Evolutionary conservation across 2,797 vertebrate species (phyloP).

Genomic region (Alca torda): DNA sequence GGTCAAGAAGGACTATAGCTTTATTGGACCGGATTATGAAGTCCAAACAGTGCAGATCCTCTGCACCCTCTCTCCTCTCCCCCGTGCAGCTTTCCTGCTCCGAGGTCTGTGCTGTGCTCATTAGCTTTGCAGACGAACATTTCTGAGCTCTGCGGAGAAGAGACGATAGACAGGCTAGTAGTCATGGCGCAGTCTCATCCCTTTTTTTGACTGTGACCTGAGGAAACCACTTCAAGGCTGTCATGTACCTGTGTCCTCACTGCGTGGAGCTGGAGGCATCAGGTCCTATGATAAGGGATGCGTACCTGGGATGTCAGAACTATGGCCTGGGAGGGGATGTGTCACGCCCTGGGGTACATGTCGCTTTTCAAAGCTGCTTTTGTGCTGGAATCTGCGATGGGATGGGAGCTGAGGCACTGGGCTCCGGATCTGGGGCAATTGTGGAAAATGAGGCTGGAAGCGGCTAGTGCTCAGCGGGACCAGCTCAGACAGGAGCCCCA

Average conservation of each 20-base stretch:
- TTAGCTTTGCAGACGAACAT: not conserved
- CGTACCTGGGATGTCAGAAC: not conserved
- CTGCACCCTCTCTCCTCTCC: not conserved
- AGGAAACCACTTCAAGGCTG: not conserved
- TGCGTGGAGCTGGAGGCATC: not conserved
- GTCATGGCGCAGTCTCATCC: not conserved
- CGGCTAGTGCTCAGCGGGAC: not conserved
- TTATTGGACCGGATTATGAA: not conserved
- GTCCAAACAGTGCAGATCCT: not conserved
- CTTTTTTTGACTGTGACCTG: not conserved
- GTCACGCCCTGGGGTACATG: rapidly evolving
- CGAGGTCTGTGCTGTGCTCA: not conserved
- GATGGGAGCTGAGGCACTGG: not conserved
- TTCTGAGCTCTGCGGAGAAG: not conserved
- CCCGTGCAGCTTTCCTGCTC: not conserved
- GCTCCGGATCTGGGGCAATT: not conserved
- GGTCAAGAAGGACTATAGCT: not conserved
- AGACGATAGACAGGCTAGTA: not conserved
- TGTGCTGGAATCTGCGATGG: not conserved
- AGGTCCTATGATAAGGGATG: not conserved
- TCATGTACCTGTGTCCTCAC: not conserved
- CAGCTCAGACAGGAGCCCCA: not conserved
- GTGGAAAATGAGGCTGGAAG: not conserved
- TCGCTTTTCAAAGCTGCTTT: not conserved
- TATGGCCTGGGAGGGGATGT: not conserved